These are phyloP conservation scores for Paradoxurus hermaphroditus DNA, from an alignment of 2,113 vertebrate genomes.

Conservation along the genomic window DNA sequence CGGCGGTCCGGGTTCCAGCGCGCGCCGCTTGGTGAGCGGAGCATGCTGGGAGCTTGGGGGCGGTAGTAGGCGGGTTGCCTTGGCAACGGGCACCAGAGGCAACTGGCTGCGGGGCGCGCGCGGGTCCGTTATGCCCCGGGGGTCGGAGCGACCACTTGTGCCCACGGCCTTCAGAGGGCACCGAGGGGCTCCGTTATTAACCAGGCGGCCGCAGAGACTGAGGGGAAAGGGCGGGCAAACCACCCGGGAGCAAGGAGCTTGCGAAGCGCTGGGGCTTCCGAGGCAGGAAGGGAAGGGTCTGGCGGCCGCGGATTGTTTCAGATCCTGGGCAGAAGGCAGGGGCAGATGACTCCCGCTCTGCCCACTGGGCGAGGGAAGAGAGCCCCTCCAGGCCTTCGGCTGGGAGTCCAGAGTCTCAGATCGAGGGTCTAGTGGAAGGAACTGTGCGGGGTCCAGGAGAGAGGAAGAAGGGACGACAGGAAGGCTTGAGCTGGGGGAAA, in stretches of 20 bases:
- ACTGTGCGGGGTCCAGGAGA: neutral
- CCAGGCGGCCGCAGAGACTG: neutral
- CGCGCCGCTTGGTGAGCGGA: neutral
- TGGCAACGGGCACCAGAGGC: neutral
- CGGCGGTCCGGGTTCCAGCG: rapidly evolving
- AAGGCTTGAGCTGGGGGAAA: neutral
- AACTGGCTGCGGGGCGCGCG: rapidly evolving
- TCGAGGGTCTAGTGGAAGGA: neutral
- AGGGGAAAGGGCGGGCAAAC: neutral
- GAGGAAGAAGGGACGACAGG: neutral
- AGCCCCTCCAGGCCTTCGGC: rapidly evolving
- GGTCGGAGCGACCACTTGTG: rapidly evolving
- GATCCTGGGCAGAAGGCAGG: neutral
- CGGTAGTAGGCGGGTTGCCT: neutral
- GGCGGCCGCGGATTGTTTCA: neutral
- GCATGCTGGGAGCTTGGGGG: neutral
- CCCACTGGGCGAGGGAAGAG: neutral
- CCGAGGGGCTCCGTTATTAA: too few relatives aligned
- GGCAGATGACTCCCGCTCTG: neutral
- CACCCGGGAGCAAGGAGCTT: neutral
- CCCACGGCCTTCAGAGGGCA: neutral
- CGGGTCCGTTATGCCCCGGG: neutral
- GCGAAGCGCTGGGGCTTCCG: neutral
- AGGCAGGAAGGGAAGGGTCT: neutral
- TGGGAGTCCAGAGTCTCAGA: neutral